phyloP scores from a whole-genome alignment of 2,113 vertebrate species.

The Chaenogobius annularis region DNA sequence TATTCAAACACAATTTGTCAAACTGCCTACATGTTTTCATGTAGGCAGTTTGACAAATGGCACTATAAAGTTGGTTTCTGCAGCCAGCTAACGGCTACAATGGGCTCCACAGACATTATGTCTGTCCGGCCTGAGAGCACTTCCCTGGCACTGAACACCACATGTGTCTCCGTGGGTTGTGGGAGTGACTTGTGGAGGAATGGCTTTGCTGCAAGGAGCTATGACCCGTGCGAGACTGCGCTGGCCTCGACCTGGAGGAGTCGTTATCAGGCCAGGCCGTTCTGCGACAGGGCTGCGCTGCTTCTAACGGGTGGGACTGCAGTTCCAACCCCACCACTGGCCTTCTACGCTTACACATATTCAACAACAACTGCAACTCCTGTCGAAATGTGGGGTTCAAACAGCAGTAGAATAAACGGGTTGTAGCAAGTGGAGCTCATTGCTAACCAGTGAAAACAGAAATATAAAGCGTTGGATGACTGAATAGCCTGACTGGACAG shows the following conservation, averaged over 20 bases:
- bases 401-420: constrained; percentile 96
- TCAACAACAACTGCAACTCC: constrained; percentile 83
- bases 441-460: constrained; percentile 93
- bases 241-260: constrained; percentile 17
- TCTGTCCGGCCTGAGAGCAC: constrained; percentile 80
- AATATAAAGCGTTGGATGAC: constrained; percentile 88
- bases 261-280: constrained; percentile 73
- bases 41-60: neutral
- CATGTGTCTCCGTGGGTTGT: constrained; percentile 64
- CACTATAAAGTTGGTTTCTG: neutral
- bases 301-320: constrained; percentile 10
- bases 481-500: constrained; percentile 88
- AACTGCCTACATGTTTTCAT: neutral
- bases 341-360: constrained; percentile 75
- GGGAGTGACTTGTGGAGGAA: constrained; percentile 39
- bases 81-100: constrained; percentile 77
- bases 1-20: neutral
- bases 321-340: constrained; percentile 32
- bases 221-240: constrained; percentile 26
- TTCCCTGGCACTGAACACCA: constrained; percentile 71
- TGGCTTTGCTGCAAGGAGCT: constrained; percentile 46
- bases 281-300: constrained; percentile 45
- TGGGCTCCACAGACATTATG: constrained; percentile 82
- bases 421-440: constrained; percentile 97
- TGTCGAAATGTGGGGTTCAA: constrained; percentile 89